Evolutionary conservation across 1,140 invertebrate genomes (phyloP), one percentile per base, ranked within the genome.

Genomic region (Mamestra configurata): DNA sequence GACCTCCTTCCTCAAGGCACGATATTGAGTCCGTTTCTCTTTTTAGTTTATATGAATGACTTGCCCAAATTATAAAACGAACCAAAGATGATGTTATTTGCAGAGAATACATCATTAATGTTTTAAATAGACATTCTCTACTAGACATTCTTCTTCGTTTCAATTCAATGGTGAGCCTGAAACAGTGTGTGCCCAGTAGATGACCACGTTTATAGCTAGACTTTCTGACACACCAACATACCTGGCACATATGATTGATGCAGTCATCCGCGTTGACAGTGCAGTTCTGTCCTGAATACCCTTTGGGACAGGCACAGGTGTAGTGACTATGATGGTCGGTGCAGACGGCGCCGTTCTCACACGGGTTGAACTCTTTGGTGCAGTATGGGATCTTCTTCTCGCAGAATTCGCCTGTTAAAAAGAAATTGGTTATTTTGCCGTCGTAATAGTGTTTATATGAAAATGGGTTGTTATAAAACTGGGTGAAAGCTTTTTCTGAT

Each of bases 341-440:
- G 92, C 99, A 99, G 75, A 96, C 96, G 43, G 98, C 99, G 7
- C 98, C 98, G 95, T 99, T 99, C 83, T 97, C 97, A 92, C 98
- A 99, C 31, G 98, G 98, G 95, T 99, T 98, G 88, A 97, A 98
- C 87, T 98, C 97, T 61, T 95, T 88, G 84, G 97, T 97, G 95
- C 98, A 99, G 96, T 98, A 99, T 84, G 98, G 97, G 80, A 99
- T 99, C 95, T 99, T 99, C 88, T 97, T 97, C 91, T 99, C 97
- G 95, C 98, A 99, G 93, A 97, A 98, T 91, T 98, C 96, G 43
- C 97, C 97, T 97, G 87, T n/a, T 84, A 91, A 3, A 71, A 11
- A 43, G 6, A 66, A 7, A 51, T 18, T n/a, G 46, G 46, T 51
- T 15, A 18, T 1, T 31, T 31, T 31, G 5, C 2, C n/a, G n/a